Evolutionary conservation across 2,113 vertebrate species (phyloP), one percentile per base, ranked within the genome.

Genomic region (Macheiramphus alcinus): DNA sequence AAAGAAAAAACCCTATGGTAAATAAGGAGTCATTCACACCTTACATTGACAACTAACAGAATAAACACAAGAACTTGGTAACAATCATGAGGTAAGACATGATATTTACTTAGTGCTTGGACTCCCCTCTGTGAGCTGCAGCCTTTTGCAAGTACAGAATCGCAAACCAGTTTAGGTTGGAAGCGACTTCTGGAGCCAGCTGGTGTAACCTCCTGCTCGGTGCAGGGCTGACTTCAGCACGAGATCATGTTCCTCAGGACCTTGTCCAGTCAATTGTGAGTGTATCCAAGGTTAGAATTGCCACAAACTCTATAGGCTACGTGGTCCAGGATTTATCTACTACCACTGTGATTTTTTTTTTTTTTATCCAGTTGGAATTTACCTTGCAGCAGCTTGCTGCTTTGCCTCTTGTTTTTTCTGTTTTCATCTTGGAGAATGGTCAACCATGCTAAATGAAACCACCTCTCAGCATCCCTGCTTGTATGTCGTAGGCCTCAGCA

Each of bases 201-300:
- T 79, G 63, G 26, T 45, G 7, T 31, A 16, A 43, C 27, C 10
- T 56, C 16, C 61, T 74, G 55, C 55, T 82, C 8, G 0, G 2
- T 40, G 55, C n/a, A 36, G 78, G 38, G 22, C 50, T 40, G 40
- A 3, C 52, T 50, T 43, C 38, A 40, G 38, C 40, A 13, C 6
- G 4, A 9, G 27, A 11, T 8, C 0, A 0, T 2, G 5, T 56
- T 88, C 48, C 61, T 65, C 1, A 2, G 59, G 38, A 22, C 31
- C 15, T 52, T 1, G 1, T n/a, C 50, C 26, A 23, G 45, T 43
- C 53, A 45, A 3, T 12, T 68, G 8, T 40, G 45, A 36, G 18
- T 38, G 10, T 26, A 15, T 55, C 48, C 48, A 23, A 56, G 17
- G 31, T 23, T 7, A n/a, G 20, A 48, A 10, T 7, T 43, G 16